phyloP scores from a whole-genome alignment of 2,888 invertebrate genomes.

The Chelonus formosanus region DNA sequence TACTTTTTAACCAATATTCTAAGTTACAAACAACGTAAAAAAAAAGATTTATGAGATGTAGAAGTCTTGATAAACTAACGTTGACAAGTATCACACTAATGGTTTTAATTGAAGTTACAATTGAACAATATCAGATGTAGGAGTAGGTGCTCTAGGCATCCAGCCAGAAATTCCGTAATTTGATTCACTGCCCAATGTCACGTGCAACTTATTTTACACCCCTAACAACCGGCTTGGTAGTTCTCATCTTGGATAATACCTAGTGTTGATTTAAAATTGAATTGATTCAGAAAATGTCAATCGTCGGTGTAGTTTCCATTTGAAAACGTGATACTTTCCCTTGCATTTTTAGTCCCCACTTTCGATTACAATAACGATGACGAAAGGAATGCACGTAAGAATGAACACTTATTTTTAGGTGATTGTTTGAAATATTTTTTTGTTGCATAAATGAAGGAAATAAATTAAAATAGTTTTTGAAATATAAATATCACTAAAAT shows the following conservation, averaged over 20 bases:
- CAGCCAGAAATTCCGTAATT: conserved; percentile 44
- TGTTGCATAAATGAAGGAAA: no score
- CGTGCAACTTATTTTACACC: conserved; percentile 44
- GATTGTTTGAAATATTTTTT: no score
- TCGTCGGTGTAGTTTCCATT: background rate
- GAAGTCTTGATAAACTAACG: background rate
- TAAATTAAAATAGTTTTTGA: no score
- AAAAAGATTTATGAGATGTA: background rate
- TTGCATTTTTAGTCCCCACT: background rate
- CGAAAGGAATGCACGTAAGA: conserved; percentile 6
- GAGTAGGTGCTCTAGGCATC: conserved; percentile 36
- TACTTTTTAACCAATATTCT: background rate
- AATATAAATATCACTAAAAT: no score
- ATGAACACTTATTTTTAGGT: background rate
- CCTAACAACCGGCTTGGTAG: background rate
- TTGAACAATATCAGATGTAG: background rate
- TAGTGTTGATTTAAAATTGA: background rate
- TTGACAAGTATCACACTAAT: background rate
- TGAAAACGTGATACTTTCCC: conserved; percentile 3
- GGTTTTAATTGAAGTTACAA: conserved; percentile 10
- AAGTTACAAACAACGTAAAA: background rate
- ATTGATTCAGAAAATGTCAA: background rate
- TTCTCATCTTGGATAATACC: background rate
- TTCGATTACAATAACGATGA: conserved; percentile 13
- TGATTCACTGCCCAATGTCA: conserved; percentile 55